These are phyloP conservation scores for Calameuta filiformis DNA, from an alignment of 2,888 invertebrate genomes.

Conservation along the genomic window DNA sequence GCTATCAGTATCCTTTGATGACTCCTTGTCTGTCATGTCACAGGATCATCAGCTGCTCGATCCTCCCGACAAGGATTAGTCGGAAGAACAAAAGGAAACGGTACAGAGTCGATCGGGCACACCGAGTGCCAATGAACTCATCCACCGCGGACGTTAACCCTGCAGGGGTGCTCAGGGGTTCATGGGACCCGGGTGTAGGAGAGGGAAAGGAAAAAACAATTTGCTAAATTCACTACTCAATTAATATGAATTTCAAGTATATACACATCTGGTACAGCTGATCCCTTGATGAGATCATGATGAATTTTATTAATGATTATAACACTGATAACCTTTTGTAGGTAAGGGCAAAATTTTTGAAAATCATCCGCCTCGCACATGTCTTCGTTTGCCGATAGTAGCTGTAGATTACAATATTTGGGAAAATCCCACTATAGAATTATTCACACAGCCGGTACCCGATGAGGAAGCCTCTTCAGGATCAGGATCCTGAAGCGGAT, in stretches of 20 bases:
- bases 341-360: not conserved
- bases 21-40: not conserved
- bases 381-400: not conserved
- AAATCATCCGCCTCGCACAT: not conserved
- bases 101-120: constrained; percentile 26
- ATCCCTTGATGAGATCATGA: not conserved
- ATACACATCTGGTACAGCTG: not conserved
- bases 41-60: not conserved
- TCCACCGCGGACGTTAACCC: constrained; percentile 35
- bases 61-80: not conserved
- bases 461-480: not conserved
- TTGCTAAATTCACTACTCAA: not conserved
- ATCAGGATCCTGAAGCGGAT: not conserved
- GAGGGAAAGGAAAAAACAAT: not conserved
- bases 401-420: not conserved
- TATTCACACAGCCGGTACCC: not conserved
- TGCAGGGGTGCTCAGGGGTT: constrained; percentile 1
- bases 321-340: not conserved
- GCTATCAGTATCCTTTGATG: not conserved
- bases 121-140: constrained; percentile 33
- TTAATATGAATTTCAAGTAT: not conserved
- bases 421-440: not conserved
- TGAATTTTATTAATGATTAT: not conserved
- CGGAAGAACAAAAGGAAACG: not conserved
- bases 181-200: not conserved